Percentiles rank a stretch among this genome's conserved stretches.
Conservation (phyloP, 2,888 invertebrate species). For the Odontomyia ornata region DNA sequence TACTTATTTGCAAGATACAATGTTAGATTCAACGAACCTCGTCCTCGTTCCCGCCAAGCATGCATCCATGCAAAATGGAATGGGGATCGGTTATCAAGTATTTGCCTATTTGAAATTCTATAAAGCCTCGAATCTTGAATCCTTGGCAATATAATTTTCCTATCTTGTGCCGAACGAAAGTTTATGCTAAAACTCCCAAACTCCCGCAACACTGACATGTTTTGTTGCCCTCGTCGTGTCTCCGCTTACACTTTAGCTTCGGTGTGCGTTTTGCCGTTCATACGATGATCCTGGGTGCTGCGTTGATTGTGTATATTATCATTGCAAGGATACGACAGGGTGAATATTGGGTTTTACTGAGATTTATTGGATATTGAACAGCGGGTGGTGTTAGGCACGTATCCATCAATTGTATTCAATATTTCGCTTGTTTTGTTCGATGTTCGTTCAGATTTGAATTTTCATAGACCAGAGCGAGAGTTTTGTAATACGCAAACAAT, state of each 20-base stretch:
- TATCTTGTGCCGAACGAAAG: constrained; percentile 12
- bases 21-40: background rate
- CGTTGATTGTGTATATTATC: constrained; percentile 43
- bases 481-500: constrained; percentile 31
- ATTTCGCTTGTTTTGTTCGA: constrained; percentile 43
- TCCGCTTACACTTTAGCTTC: background rate
- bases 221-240: background rate
- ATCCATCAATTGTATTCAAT: constrained; percentile 45
- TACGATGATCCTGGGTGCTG: background rate
- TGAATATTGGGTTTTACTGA: constrained; percentile 51
- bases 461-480: constrained; percentile 26
- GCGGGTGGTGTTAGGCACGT: constrained; percentile 47
- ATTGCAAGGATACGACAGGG: constrained; percentile 41
- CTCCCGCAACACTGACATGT: background rate
- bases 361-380: constrained; percentile 51
- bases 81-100: background rate
- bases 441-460: constrained; percentile 35
- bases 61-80: background rate
- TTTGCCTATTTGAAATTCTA: constrained; percentile 23
- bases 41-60: background rate
- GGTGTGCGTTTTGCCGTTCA: constrained; percentile 1
- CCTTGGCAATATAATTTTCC: constrained; percentile 20
- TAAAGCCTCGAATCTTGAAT: constrained; percentile 24
- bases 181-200: constrained; percentile 31
- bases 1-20: background rate